Evolutionary conservation across 2,888 invertebrate species (phyloP), one percentile per base, ranked within the genome.

Genomic region (Gandaritis pyraliata): DNA sequence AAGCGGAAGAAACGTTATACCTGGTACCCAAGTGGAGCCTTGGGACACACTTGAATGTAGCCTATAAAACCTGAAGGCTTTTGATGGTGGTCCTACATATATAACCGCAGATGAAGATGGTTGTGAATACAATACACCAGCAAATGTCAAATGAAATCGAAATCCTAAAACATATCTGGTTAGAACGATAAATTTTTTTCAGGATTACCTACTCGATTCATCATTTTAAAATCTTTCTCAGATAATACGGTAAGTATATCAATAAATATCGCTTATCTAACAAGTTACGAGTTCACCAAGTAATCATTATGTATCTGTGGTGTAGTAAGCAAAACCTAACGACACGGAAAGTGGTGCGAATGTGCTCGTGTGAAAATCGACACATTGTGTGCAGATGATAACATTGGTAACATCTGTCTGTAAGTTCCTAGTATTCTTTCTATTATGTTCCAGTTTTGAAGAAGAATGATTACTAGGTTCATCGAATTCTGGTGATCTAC

Each of bases 311-410:
- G 52, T 16, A 48, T 48, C 39, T 50, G 51, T 54, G 51, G 38
- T 51, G 47, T 54, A 53, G 60, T 51, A 59, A 63, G 70, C 61
- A 71, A 72, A 75, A 74, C 73, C 76, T 73, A 69, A 64, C 52
- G 83, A 87, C 88, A 87, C 81, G 72, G 87, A 88, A 86, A 88
- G 86, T 82, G 76, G 76, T 84, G 83, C 80, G 80, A 87, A 84
- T 69, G 80, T 80, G 77, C 81, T 75, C 87, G 87, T 88, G 89
- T 74, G 89, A 88, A 86, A 76, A 70, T 66, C 73, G 62, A 74
- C 75, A 62, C 80, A 84, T 82, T 86, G 84, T 85, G 71, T 80
- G 76, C 75, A 77, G 78, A 82, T 80, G 77, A 71, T 71, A 64
- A 38, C 50, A 50, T 65, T 50, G 53, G 67, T 67, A 68, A 55